Evolutionary conservation across 2,888 invertebrate species (phyloP).

Genomic region (Drosophila algonquin): DNA sequence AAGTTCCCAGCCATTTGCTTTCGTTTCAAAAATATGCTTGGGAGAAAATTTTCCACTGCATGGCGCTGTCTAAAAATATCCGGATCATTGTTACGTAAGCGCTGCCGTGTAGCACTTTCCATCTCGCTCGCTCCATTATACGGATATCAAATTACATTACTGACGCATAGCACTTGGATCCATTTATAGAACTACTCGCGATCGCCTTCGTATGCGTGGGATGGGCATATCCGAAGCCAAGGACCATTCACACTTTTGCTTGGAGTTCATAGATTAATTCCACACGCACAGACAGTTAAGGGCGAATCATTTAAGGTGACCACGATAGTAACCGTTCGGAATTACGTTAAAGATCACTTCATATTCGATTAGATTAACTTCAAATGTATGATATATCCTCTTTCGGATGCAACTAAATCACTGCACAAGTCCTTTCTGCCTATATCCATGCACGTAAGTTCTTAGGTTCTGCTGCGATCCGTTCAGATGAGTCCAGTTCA

Average conservation of each 20-base stretch:
- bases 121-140: constrained; percentile 44
- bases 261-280: neutral
- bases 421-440: constrained; percentile 66
- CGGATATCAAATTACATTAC: constrained; percentile 65
- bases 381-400: constrained; percentile 21
- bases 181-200: constrained; percentile 65
- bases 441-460: constrained; percentile 47
- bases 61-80: constrained; percentile 24
- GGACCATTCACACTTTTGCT: constrained; percentile 46
- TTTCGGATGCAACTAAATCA: constrained; percentile 48
- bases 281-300: constrained; percentile 10
- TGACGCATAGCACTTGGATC: constrained; percentile 55
- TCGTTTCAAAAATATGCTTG: constrained; percentile 21
- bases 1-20: neutral
- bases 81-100: constrained; percentile 59
- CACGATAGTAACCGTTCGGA: constrained; percentile 8
- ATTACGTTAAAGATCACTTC: constrained; percentile 29
- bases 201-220: constrained; percentile 15
- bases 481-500: constrained; percentile 24
- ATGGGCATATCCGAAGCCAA: constrained; percentile 36
- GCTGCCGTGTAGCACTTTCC: constrained; percentile 31
- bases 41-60: constrained; percentile 35
- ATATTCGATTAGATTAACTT: constrained; percentile 2
- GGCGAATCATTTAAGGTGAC: constrained; percentile 18
- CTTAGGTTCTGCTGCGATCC: constrained; percentile 1